phyloP scores from a whole-genome alignment of 1,140 invertebrate species.

The Centruroides sculpturatus region DNA sequence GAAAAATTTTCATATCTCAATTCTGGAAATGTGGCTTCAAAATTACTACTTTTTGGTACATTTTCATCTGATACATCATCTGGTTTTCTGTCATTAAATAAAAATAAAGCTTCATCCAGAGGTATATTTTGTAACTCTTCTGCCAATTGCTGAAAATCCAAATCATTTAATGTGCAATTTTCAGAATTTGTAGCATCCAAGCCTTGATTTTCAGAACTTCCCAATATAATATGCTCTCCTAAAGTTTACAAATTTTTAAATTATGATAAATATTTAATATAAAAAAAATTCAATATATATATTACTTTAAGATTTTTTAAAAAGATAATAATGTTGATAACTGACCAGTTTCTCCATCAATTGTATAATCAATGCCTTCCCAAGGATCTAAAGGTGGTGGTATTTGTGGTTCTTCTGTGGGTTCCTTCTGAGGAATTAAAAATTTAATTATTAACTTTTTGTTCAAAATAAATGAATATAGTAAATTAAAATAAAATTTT shows the following conservation, averaged over 20 bases:
- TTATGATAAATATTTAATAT: too few relatives aligned
- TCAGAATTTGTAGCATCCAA: neutral
- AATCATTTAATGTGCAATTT: neutral
- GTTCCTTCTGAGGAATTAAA: neutral
- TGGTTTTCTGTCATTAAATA: neutral
- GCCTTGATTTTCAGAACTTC: too few relatives aligned
- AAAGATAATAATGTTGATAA: constrained; percentile 18
- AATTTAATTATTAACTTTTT: neutral
- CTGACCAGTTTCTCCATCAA: constrained; percentile 76
- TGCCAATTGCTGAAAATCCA: neutral
- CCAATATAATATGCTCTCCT: too few relatives aligned
- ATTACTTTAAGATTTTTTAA: too few relatives aligned
- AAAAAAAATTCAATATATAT: too few relatives aligned
- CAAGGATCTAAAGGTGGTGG: constrained; percentile 39
- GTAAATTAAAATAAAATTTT: too few relatives aligned
- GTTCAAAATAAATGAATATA: neutral
- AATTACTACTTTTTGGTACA: too few relatives aligned
- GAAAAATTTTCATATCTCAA: too few relatives aligned
- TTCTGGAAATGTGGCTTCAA: too few relatives aligned
- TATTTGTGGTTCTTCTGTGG: neutral
- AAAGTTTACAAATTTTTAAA: too few relatives aligned
- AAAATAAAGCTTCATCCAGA: neutral
- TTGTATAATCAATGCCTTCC: constrained; percentile 59
- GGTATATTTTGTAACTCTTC: neutral
- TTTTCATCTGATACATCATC: too few relatives aligned